phyloP scores from a whole-genome alignment of 2,888 invertebrate genomes.

The Hermaeophaga mercurialis region DNA sequence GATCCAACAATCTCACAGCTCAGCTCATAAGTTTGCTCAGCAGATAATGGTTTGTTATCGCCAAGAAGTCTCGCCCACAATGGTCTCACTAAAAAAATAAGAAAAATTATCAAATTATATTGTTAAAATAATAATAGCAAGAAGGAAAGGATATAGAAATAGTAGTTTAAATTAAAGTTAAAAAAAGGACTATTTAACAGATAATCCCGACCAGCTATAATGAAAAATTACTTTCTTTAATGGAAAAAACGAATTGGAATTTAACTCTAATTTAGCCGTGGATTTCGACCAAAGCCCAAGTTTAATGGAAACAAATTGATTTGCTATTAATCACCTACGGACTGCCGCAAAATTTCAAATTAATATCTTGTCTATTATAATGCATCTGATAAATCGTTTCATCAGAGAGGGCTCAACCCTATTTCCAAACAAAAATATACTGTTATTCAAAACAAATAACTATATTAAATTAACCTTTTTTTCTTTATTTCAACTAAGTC shows the following conservation, averaged over 20 bases:
- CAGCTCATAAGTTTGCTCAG: constrained; percentile 72
- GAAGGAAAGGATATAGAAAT: no score
- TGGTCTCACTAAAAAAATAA: constrained; percentile 70
- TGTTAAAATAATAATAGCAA: no score
- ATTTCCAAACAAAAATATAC: no score
- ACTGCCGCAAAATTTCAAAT: constrained; percentile 22
- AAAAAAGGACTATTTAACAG: no score
- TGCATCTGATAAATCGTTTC: constrained; percentile 24
- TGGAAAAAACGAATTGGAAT: constrained; percentile 9
- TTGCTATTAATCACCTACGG: constrained; percentile 11
- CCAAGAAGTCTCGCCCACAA: constrained; percentile 71
- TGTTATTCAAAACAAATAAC: no score
- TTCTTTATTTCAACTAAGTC: no score
- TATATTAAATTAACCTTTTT: no score
- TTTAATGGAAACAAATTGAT: constrained; percentile 29
- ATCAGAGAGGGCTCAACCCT: not conserved
- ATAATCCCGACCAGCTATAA: no score
- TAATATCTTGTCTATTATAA: constrained; percentile 30
- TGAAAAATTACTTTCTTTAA: no score
- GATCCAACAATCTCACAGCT: constrained; percentile 77
- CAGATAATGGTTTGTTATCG: constrained; percentile 73
- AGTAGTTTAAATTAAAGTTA: not conserved
- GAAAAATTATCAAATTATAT: no score
- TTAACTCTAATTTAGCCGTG: not conserved
- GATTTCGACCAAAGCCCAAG: constrained; percentile 10